Evolutionary conservation across 2,888 invertebrate species (phyloP), one percentile per base, ranked within the genome.

Genomic region (Troilus luridus): DNA sequence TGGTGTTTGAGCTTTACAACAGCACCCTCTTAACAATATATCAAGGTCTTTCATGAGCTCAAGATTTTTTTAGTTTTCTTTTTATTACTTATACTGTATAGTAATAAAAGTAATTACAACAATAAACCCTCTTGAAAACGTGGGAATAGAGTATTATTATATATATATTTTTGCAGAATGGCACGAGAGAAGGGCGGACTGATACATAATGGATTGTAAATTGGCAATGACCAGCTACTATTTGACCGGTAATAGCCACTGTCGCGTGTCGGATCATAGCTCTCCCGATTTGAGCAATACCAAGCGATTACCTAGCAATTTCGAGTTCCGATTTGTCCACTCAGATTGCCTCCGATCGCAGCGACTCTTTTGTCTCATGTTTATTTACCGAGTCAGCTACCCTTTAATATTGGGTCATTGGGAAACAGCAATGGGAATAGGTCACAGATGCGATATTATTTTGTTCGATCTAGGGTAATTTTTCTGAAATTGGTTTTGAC

Each of bases 161-260:
- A 12, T 59, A 12, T 59, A 12, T 12, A n/a, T 64, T 64, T 24
- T n/a, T 64, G 11, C 24, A n/a, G 17, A 77, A 41, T 41, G 27
- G 41, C 27, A 27, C 17, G 24, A 11, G 24, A 27, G 12, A 12
- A 67, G 11, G 12, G 24, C 27, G 9, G 41, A 77, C 7, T 9
- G 41, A 77, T 77, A 19, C 27, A 77, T 77, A 77, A 77, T 77
- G 72, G 14, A 77, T 77, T 77, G 14, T 41, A 77, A 77, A 77
- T 77, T 77, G 41, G 2, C 14, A 41, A 77, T 41, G 5, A 8
- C 14, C 19, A 17, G 9, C 12, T 17, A 41, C 17, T 77, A 77
- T 77, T 77, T 77, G 72, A 3, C 0, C 27, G 17, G 72, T 77
- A 77, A 77, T 77, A 19, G 72, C 27, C 19, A 77, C 2, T 41